These are phyloP conservation scores for Enteromius viviparus DNA, from an alignment of 2,797 vertebrate species.

Conservation along the genomic window DNA sequence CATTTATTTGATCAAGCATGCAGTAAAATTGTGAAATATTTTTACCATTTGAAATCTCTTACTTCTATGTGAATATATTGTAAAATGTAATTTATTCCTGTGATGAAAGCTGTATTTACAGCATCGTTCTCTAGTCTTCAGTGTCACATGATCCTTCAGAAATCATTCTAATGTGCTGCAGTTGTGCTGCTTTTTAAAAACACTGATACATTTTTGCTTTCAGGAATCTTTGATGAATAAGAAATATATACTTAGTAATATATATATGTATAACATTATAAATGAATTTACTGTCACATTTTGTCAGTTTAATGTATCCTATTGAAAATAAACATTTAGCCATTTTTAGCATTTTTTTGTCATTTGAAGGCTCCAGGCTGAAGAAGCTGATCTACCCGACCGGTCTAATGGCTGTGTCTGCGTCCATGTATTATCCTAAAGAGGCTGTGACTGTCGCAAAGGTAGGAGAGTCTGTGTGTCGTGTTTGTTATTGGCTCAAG, in stretches of 20 bases:
- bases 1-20: not conserved
- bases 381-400: constrained; percentile 89
- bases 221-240: not conserved
- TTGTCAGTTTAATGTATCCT: not conserved
- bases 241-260: not conserved
- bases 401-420: constrained; percentile 80
- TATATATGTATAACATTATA: not conserved
- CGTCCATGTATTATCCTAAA: constrained; percentile 92
- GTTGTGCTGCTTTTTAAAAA: not conserved
- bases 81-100: not conserved
- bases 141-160: not conserved
- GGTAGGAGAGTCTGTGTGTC: constrained; percentile 50
- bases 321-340: not conserved
- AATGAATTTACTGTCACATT: not conserved
- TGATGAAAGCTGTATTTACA: not conserved
- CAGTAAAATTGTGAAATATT: not conserved
- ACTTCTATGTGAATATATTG: not conserved
- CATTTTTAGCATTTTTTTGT: not conserved
- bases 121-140: not conserved
- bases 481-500: not conserved
- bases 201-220: not conserved
- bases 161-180: not conserved
- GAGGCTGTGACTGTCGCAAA: constrained; percentile 74
- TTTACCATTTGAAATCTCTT: not conserved
- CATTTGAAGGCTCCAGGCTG: constrained; percentile 83